Evolutionary conservation across 1,140 invertebrate species (phyloP).

Genomic region (Ips nitidus): DNA sequence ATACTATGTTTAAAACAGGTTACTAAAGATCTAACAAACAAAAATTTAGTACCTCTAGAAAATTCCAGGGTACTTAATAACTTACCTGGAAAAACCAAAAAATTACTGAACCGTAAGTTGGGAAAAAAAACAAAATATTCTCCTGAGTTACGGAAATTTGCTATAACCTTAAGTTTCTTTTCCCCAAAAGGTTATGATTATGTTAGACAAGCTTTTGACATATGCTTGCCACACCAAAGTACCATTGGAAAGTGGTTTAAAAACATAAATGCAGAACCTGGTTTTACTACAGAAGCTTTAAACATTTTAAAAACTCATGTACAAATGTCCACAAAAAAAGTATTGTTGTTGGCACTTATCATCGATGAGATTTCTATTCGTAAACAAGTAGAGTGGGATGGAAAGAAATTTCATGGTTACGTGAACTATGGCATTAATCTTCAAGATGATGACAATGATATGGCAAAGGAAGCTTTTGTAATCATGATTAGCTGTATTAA

Average conservation of each 20-base stretch:
- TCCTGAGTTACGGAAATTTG: neutral
- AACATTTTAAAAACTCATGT: slow-evolving; percentile 15
- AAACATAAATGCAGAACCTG: slow-evolving; percentile 22
- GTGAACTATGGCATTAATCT: slow-evolving; percentile 15
- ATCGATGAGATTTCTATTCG: slow-evolving; percentile 29
- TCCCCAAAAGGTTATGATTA: slow-evolving; percentile 26
- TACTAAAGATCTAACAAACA: too few relatives aligned
- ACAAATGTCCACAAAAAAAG: slow-evolving; percentile 5
- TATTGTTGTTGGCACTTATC: slow-evolving; percentile 3
- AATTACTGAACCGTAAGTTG: too few relatives aligned
- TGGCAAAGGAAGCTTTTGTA: slow-evolving; percentile 24
- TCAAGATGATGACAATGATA: neutral
- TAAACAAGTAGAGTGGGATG: slow-evolving; percentile 17
- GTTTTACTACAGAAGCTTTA: slow-evolving; percentile 16
- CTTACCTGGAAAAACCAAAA: too few relatives aligned
- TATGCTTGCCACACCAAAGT: slow-evolving; percentile 24
- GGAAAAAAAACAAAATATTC: too few relatives aligned
- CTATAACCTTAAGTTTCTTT: slow-evolving; percentile 27
- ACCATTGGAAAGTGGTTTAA: slow-evolving; percentile 28
- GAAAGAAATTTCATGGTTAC: slow-evolving; percentile 27
- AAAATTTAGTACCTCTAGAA: too few relatives aligned
- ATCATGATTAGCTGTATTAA: slow-evolving; percentile 18
- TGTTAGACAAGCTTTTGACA: slow-evolving; percentile 25
- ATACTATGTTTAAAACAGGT: too few relatives aligned
- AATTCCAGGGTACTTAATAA: too few relatives aligned